Conservation (phyloP, 92 coral and sea anemone genomes). For the Galaxea fascicularis region DNA sequence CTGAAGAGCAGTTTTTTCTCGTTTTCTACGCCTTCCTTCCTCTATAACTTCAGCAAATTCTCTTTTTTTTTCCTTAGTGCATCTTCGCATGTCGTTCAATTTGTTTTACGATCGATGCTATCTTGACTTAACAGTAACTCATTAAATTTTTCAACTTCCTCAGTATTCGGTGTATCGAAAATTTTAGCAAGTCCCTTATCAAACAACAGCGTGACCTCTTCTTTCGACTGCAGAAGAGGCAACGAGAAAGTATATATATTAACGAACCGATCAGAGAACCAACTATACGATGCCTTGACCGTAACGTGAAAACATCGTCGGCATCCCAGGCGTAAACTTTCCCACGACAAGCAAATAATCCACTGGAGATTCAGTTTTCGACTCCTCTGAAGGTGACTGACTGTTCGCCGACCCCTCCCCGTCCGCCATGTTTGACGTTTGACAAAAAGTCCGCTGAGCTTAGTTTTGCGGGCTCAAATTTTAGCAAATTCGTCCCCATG, state of each 20-base stretch:
- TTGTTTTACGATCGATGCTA: conserved; percentile 76
- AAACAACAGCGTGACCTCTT: conserved; percentile 82
- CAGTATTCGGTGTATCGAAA: conserved; percentile 54
- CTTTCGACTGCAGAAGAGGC: conserved; percentile 79
- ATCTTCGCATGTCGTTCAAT: conserved; percentile 56
- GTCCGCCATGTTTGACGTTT: conserved; percentile 94
- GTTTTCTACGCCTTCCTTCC: conserved; percentile 69
- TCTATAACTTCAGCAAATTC: conserved; percentile 79
- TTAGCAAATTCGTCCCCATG: too few species aligned
- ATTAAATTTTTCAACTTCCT: conserved; percentile 68
- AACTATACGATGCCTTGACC: conserved; percentile 86
- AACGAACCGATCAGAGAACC: conserved; percentile 95
- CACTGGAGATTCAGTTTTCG: conserved; percentile 19
- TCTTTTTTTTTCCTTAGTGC: conserved; percentile 68
- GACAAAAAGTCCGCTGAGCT: conserved; percentile 28
- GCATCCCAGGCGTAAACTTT: conserved; percentile 89
- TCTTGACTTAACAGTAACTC: conserved; percentile 66
- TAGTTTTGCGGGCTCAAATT: conserved; percentile 28
- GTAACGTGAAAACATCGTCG: conserved; percentile 74
- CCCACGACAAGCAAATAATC: conserved; percentile 64
- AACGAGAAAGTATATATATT: conserved; percentile 79
- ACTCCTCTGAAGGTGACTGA: neutral
- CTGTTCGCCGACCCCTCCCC: conserved; percentile 93
- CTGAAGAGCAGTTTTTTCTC: conserved; percentile 21
- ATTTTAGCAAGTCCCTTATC: conserved; percentile 81